Conservation (phyloP, 2,888 invertebrate genomes). For the Melieria picta region DNA sequence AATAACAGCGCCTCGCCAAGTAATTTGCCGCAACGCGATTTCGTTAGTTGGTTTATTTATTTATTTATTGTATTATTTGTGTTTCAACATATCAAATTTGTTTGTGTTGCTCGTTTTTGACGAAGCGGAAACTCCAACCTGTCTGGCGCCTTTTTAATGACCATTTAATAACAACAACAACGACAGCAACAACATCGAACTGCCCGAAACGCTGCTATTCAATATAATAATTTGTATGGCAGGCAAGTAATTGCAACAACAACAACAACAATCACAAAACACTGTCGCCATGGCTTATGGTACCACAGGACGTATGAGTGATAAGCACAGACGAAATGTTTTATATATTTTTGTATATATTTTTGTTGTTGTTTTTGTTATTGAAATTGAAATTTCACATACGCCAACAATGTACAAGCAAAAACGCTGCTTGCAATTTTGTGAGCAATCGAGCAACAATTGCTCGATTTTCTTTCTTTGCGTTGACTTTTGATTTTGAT, state of each 20-base stretch:
- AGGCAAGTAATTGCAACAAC: neutral
- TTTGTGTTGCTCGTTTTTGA: neutral
- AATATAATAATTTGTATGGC: too few species aligned
- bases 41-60: slow-evolving; percentile 8
- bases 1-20: neutral
- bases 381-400: too few species aligned
- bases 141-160: slow-evolving; percentile 23
- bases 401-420: too few species aligned
- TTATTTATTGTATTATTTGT: neutral
- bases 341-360: too few species aligned
- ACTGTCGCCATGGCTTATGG: too few species aligned
- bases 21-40: slow-evolving; percentile 1
- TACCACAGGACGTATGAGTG: too few species aligned
- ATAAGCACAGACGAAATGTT: too few species aligned
- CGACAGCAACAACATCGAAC: neutral
- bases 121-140: slow-evolving; percentile 22
- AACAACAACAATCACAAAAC: neutral
- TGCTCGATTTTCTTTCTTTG: neutral
- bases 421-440: too few species aligned
- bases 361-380: too few species aligned
- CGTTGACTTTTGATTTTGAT: neutral
- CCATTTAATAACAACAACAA: slow-evolving; percentile 2
- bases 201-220: neutral
- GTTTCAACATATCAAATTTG: neutral
- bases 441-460: too few species aligned